These are phyloP conservation scores for Tupaia chinensis DNA, from an alignment of 2,113 vertebrate genomes.

Conservation along the genomic window DNA sequence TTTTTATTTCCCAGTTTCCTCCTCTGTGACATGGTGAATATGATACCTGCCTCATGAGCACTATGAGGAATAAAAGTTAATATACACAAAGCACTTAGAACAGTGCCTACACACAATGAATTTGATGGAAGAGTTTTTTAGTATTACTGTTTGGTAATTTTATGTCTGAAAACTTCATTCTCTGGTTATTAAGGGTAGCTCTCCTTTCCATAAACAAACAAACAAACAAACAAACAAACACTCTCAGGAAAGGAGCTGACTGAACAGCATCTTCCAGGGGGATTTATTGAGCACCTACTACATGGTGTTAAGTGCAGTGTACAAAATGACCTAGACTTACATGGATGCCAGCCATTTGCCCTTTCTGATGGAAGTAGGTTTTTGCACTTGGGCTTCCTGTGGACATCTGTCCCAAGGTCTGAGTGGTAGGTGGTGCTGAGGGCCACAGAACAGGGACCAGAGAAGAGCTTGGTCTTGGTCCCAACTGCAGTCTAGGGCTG, in stretches of 20 bases:
- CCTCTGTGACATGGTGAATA: background rate
- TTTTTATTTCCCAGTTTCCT: background rate
- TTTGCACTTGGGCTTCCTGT: background rate
- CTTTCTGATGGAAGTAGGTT: accelerated
- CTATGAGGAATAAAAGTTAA: background rate
- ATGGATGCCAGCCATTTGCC: accelerated
- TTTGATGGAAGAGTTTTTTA: background rate
- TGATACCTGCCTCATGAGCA: accelerated
- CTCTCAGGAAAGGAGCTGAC: background rate
- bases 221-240: no score
- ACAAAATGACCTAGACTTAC: background rate
- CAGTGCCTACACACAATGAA: background rate
- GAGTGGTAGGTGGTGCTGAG: accelerated
- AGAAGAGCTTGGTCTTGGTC: background rate
- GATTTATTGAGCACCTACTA: background rate
- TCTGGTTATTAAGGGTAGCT: background rate
- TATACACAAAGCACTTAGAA: background rate
- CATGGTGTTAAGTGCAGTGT: background rate
- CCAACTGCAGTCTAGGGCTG: no score
- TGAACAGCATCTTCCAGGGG: background rate
- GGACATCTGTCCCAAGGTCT: background rate
- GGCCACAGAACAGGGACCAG: background rate
- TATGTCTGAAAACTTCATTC: background rate
- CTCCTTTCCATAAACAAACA: background rate
- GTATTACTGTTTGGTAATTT: background rate